phyloP scores from a whole-genome alignment of 2,888 invertebrate genomes.

The Scaptomyza tumidula region DNA sequence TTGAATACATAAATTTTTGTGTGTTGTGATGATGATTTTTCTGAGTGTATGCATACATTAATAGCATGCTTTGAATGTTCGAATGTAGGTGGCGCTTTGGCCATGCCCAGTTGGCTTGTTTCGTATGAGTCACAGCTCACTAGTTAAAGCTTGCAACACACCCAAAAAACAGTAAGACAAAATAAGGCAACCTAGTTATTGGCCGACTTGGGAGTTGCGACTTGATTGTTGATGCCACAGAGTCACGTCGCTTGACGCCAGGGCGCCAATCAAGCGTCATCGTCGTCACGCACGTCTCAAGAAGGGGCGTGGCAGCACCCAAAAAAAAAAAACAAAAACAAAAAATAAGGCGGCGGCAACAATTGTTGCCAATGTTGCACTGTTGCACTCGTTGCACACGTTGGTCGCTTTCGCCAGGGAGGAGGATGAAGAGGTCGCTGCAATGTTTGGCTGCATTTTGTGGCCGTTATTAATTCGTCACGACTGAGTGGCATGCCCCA shows the following conservation, averaged over 20 bases:
- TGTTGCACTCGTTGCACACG: constrained; percentile 2
- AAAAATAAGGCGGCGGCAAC: no score
- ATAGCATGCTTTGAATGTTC: background rate
- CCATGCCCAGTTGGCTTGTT: constrained; percentile 45
- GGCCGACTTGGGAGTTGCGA: constrained; percentile 3
- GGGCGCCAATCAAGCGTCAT: constrained; percentile 38
- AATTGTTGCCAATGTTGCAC: constrained; percentile 45
- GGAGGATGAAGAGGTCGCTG: constrained; percentile 37
- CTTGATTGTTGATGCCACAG: constrained; percentile 35
- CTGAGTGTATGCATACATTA: background rate
- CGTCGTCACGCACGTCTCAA: constrained; percentile 39
- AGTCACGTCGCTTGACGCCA: constrained; percentile 40
- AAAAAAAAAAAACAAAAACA: background rate
- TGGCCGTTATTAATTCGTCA: constrained; percentile 76
- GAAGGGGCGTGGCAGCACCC: constrained; percentile 44
- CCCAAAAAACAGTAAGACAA: constrained; percentile 19
- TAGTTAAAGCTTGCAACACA: constrained; percentile 50
- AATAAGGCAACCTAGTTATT: constrained; percentile 6
- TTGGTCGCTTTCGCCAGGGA: constrained; percentile 60
- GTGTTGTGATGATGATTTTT: background rate
- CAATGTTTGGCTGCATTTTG: constrained; percentile 33
- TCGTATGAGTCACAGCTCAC: constrained; percentile 49
- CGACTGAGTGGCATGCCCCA: constrained; percentile 65
- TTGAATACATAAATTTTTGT: no score
- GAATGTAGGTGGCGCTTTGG: constrained; percentile 44